Conservation (phyloP, 2,888 invertebrate genomes). For the Drosophila prostipennis region DNA sequence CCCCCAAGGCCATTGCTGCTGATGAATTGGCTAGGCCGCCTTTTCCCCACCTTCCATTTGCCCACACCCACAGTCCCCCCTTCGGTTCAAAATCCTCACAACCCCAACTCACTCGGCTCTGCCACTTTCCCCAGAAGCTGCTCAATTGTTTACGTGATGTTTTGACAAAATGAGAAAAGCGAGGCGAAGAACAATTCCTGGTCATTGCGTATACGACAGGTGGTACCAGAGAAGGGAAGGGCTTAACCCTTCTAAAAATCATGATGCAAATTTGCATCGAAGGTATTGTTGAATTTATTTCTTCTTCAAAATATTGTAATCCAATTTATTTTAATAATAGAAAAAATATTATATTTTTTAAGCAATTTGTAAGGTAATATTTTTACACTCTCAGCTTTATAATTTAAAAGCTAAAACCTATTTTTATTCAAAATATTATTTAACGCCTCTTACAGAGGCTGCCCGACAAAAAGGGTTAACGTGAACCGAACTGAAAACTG, state of each 20-base stretch:
- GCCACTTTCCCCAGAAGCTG: slow-evolving; percentile 56
- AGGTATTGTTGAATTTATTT: not conserved
- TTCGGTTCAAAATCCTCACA: slow-evolving; percentile 24
- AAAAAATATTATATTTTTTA: too few species aligned
- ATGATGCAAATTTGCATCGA: not conserved
- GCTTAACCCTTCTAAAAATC: not conserved
- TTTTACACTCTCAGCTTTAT: too few species aligned
- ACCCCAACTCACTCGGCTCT: slow-evolving; percentile 11
- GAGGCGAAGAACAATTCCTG: slow-evolving; percentile 37
- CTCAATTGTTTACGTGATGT: slow-evolving; percentile 80
- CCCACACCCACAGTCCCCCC: not conserved
- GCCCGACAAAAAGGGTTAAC: slow-evolving; percentile 11
- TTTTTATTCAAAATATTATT: too few species aligned
- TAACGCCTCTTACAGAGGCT: not conserved
- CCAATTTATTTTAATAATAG: too few species aligned
- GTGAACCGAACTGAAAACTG: slow-evolving; percentile 16
- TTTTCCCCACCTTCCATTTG: slow-evolving; percentile 1
- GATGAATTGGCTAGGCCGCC: slow-evolving; percentile 65
- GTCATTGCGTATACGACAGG: slow-evolving; percentile 38
- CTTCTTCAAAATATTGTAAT: not conserved
- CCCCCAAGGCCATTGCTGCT: slow-evolving; percentile 69
- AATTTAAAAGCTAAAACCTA: too few species aligned
- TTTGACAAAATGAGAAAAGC: slow-evolving; percentile 74
- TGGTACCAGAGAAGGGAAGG: slow-evolving; percentile 3
- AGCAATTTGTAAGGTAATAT: too few species aligned